phyloP scores from a whole-genome alignment of 2,113 vertebrate genomes.

The Pardalotus punctatus region DNA sequence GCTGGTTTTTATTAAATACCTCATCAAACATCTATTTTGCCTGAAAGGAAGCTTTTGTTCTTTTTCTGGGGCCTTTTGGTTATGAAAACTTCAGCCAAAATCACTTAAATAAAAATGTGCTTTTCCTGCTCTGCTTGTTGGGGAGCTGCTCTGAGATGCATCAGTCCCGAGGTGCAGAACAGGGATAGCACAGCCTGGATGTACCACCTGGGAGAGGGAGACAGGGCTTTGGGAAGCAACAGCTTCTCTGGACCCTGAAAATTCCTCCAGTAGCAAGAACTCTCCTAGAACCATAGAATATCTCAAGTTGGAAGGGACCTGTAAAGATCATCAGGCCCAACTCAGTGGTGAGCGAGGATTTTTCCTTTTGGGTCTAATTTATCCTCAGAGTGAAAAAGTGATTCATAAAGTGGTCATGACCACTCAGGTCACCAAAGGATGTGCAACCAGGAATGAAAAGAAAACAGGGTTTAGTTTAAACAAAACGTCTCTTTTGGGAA shows the following conservation, averaged over 20 bases:
- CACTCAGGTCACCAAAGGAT: not conserved
- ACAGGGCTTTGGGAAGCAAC: fast-evolving
- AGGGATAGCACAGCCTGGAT: not conserved
- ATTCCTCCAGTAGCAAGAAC: not conserved
- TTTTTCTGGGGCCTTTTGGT: not conserved
- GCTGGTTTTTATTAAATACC: constrained; percentile 33
- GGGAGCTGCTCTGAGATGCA: not conserved
- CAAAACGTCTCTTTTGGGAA: not conserved
- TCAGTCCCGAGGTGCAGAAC: fast-evolving
- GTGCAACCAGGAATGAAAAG: not conserved
- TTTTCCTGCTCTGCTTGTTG: not conserved
- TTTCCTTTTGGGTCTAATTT: not conserved
- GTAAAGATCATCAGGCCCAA: fast-evolving
- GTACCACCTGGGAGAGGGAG: not conserved
- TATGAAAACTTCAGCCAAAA: constrained; percentile 9
- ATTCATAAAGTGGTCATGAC: not conserved
- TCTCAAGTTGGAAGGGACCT: not conserved
- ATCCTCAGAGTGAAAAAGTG: fast-evolving
- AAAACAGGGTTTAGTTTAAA: not conserved
- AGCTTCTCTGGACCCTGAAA: not conserved
- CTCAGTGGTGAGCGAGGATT: fast-evolving
- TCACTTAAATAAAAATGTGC: not conserved
- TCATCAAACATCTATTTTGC: constrained; percentile 1
- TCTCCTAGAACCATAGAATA: not conserved
- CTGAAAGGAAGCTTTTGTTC: constrained; percentile 51